Percentiles rank a stretch among this genome's conserved stretches.
Evolutionary conservation across 2,888 invertebrate genomes (phyloP).

Genomic region (Philhelius pedissequus): DNA sequence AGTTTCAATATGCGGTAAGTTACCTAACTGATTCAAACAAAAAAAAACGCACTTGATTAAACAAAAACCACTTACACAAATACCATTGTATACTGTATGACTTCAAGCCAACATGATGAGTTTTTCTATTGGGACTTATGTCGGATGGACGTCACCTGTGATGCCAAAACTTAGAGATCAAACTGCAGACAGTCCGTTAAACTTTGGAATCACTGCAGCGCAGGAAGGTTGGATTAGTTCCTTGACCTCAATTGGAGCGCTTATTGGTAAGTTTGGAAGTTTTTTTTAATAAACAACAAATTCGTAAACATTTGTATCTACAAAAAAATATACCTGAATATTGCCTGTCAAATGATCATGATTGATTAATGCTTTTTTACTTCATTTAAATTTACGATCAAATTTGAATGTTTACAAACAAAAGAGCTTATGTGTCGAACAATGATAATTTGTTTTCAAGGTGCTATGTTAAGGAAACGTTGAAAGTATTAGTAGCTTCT

Average conservation of each 20-base stretch:
- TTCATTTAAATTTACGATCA: no score
- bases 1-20: background rate
- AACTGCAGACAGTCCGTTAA: constrained; percentile 76
- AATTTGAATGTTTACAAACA: no score
- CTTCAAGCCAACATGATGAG: constrained; percentile 83
- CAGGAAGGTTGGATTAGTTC: constrained; percentile 88
- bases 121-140: constrained; percentile 83
- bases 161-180: constrained; percentile 81
- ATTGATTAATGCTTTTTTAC: no score
- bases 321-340: no score
- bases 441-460: no score
- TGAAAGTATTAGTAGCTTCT: no score
- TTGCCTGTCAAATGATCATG: no score
- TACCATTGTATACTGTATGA: background rate
- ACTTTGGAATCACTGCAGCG: constrained; percentile 79
- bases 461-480: no score
- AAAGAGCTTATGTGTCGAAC: no score
- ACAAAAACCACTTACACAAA: no score
- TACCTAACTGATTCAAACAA: background rate
- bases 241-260: constrained; percentile 84
- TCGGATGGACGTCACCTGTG: constrained; percentile 89
- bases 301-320: no score
- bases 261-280: constrained; percentile 79
- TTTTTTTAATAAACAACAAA: no score
- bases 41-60: background rate